Evolutionary conservation across 2,888 invertebrate genomes (phyloP).

Genomic region (Clusia tigrina): DNA sequence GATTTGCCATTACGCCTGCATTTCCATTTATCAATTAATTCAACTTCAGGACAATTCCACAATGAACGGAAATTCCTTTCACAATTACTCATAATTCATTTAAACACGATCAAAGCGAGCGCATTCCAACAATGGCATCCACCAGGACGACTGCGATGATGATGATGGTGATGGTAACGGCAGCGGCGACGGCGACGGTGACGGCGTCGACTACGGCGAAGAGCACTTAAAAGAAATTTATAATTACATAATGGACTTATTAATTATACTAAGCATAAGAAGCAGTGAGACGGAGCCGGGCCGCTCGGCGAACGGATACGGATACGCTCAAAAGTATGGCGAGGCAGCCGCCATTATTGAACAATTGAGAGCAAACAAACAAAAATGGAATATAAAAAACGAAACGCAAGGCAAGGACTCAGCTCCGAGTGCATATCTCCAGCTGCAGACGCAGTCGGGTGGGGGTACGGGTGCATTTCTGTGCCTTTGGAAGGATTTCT

Average conservation of each 20-base stretch:
- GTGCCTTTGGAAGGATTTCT: no score
- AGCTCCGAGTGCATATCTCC: not conserved
- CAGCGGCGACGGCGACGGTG: not conserved
- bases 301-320: no score
- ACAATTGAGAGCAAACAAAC: not conserved
- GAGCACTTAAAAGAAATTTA: slow-evolving; percentile 19
- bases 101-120: slow-evolving; percentile 22
- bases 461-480: no score
- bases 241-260: slow-evolving; percentile 28
- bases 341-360: not conserved
- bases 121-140: not conserved
- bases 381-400: not conserved
- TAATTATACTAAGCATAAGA: slow-evolving; percentile 15
- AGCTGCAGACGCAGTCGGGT: no score
- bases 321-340: not conserved
- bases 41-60: slow-evolving; percentile 6
- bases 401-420: not conserved
- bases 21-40: not conserved
- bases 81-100: slow-evolving; percentile 31
- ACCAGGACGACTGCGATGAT: not conserved
- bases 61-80: slow-evolving; percentile 24
- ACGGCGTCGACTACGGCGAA: no score
- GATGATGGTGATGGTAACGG: no score
- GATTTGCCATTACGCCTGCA: not conserved
- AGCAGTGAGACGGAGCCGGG: not conserved